phyloP scores from a whole-genome alignment of 2,113 vertebrate genomes.

The Pogonocichla stellata region DNA sequence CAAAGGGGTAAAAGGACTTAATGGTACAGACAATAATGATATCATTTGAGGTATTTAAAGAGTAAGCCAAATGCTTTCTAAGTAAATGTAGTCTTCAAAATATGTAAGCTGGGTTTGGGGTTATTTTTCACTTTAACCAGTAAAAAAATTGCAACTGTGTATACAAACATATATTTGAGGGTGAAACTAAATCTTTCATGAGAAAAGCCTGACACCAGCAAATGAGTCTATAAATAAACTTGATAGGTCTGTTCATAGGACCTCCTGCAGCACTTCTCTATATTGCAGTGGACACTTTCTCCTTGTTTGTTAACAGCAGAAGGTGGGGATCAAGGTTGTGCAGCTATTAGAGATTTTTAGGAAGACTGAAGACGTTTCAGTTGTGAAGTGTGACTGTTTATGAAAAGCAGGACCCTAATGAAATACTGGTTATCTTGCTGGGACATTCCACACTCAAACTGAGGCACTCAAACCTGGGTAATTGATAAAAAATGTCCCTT shows the following conservation, averaged over 20 bases:
- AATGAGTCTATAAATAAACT: not conserved
- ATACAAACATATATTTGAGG: not conserved
- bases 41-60: not conserved
- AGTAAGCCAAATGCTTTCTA: not conserved
- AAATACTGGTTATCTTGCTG: not conserved
- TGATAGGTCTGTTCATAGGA: not conserved
- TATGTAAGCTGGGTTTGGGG: fast-evolving
- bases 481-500: not conserved
- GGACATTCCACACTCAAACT: not conserved
- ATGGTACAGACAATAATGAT: not conserved
- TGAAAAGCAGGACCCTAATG: not conserved
- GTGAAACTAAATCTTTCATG: not conserved
- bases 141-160: not conserved
- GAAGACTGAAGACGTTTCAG: not conserved
- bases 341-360: not conserved
- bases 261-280: not conserved
- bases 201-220: not conserved
- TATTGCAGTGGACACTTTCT: not conserved
- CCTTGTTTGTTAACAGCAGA: not conserved
- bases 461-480: not conserved
- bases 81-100: not conserved
- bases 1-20: not conserved
- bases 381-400: not conserved
- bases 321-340: not conserved
- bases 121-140: not conserved